Percentiles rank a stretch among this genome's conserved stretches.
phyloP scores from a whole-genome alignment of 2,888 invertebrate species.

The Drosophila ustulata region DNA sequence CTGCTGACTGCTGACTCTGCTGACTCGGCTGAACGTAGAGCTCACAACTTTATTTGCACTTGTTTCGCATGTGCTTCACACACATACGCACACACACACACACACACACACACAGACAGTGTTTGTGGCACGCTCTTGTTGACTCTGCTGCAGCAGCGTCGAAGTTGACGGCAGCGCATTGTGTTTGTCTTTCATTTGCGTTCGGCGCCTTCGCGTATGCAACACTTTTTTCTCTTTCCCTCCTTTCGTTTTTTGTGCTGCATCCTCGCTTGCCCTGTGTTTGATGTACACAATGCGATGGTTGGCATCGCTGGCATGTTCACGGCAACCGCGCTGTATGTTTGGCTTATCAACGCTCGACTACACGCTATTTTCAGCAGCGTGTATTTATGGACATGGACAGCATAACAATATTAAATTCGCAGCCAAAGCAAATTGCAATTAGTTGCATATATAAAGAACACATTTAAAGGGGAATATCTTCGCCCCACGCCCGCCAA shows the following conservation, averaged over 20 bases:
- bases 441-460: background rate
- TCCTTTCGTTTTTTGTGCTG: background rate
- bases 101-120: constrained; percentile 5
- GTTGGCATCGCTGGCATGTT: background rate
- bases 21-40: constrained; percentile 62
- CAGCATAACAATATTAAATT: background rate
- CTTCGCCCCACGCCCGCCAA: background rate
- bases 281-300: constrained; percentile 23
- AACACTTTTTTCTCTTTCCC: constrained; percentile 31
- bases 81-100: constrained; percentile 7
- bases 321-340: constrained; percentile 16
- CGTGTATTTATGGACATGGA: constrained; percentile 8
- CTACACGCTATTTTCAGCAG: background rate
- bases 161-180: constrained; percentile 35
- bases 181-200: constrained; percentile 76
- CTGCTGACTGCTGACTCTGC: constrained; percentile 50
- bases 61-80: constrained; percentile 44
- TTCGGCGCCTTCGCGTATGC: constrained; percentile 61
- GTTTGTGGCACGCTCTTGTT: constrained; percentile 57
- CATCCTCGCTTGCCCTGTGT: constrained; percentile 9
- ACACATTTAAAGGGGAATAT: background rate
- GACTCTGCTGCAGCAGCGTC: constrained; percentile 53
- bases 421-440: background rate
- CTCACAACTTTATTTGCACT: constrained; percentile 69
- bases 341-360: constrained; percentile 22